These are phyloP conservation scores for Nesoenas mayeri DNA, from an alignment of 2,113 vertebrate genomes.

Conservation along the genomic window DNA sequence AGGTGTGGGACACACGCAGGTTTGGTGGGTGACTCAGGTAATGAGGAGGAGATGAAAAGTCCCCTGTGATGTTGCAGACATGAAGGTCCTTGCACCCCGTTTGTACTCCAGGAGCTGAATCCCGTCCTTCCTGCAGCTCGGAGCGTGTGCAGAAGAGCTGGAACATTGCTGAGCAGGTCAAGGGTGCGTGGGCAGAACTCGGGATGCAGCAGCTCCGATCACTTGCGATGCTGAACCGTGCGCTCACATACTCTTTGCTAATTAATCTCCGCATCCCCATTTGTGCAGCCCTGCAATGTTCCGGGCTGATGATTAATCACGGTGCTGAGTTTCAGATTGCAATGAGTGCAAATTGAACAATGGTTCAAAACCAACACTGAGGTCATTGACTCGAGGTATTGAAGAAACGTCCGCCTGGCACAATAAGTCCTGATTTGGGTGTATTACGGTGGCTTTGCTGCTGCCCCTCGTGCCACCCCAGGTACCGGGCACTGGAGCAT, in stretches of 20 bases:
- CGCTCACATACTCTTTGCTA: neutral
- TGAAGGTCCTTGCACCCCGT: rapidly evolving
- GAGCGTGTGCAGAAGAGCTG: neutral
- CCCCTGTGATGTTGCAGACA: no score
- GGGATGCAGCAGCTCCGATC: neutral
- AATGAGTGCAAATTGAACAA: conserved; percentile 6
- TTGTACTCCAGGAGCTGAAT: neutral
- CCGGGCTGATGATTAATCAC: neutral
- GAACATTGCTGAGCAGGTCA: neutral
- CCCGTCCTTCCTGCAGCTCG: rapidly evolving
- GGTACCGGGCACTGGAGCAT: rapidly evolving
- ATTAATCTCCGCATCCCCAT: neutral
- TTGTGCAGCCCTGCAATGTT: neutral
- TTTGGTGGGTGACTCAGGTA: neutral
- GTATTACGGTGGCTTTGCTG: neutral
- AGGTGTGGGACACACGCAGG: neutral
- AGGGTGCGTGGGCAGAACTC: rapidly evolving
- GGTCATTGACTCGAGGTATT: neutral
- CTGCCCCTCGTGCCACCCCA: rapidly evolving
- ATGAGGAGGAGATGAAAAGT: neutral
- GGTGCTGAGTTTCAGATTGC: neutral
- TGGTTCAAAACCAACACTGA: conserved; percentile 6
- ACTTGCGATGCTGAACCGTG: neutral
- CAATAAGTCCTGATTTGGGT: neutral
- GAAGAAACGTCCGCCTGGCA: neutral